A percentile compares a stretch with the other conserved stretches of the same genome.
These are phyloP conservation scores for Dascyllus trimaculatus DNA, from an alignment of 2,113 vertebrate genomes.

Conservation along the genomic window DNA sequence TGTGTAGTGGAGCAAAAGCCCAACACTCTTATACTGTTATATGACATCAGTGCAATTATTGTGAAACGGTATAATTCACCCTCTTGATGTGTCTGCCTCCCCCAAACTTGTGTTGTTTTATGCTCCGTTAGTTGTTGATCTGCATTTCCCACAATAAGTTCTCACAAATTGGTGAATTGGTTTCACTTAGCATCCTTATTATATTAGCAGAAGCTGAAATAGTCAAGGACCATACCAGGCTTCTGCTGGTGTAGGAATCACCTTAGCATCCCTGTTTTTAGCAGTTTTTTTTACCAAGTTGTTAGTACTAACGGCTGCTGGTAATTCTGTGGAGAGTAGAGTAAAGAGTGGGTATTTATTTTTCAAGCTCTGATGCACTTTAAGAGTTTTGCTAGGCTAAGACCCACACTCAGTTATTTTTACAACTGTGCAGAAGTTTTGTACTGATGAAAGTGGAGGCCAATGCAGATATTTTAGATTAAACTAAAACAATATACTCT, in stretches of 20 bases:
- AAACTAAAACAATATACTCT: conserved; percentile 5
- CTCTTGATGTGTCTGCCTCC: neutral
- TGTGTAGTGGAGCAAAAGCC: neutral
- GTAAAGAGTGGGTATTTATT: neutral
- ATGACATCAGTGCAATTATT: neutral
- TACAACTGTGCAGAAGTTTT: neutral
- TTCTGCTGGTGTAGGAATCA: neutral
- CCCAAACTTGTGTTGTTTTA: neutral
- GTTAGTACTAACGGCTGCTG: neutral
- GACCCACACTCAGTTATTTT: neutral
- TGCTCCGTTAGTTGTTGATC: neutral
- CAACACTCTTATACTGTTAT: neutral
- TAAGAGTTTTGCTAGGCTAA: conserved; percentile 2
- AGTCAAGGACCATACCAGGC: neutral
- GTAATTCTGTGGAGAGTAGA: neutral
- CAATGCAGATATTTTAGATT: conserved; percentile 6
- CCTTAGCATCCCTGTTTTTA: neutral
- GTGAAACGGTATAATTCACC: conserved; percentile 6
- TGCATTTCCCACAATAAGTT: neutral
- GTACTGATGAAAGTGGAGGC: neutral
- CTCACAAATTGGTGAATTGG: neutral
- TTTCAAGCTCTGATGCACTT: conserved; percentile 31
- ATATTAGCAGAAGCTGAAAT: neutral
- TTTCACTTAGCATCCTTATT: conserved; percentile 17
- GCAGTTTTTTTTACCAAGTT: neutral